Percentiles rank a stretch among this genome's conserved stretches.
phyloP scores from a whole-genome alignment of 1,140 invertebrate species.

The Eueides isabella region DNA sequence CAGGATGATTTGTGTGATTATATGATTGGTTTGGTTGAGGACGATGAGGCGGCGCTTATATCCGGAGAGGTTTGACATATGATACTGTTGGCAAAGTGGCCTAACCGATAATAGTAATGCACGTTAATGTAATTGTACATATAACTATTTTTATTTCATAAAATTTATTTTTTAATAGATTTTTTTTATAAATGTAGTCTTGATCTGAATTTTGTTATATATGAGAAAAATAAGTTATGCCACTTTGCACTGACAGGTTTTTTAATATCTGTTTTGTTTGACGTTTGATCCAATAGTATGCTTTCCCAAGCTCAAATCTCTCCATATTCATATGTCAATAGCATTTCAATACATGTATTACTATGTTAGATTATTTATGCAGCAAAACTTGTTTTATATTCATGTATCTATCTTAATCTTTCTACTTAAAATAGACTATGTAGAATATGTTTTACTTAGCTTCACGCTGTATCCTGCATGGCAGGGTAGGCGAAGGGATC shows the following conservation, averaged over 20 bases:
- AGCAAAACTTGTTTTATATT: background rate
- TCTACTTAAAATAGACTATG: no score
- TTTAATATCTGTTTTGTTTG: conserved; percentile 24
- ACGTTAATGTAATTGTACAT: no score
- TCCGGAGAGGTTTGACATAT: conserved; percentile 73
- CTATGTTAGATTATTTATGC: no score
- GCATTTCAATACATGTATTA: background rate
- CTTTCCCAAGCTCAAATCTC: conserved; percentile 26
- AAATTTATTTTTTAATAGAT: no score
- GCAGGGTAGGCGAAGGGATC: no score
- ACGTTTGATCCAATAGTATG: conserved; percentile 27
- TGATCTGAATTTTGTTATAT: no score
- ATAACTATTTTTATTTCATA: background rate
- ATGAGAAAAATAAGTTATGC: background rate
- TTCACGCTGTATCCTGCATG: no score
- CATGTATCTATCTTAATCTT: background rate
- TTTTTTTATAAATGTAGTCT: no score
- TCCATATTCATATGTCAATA: conserved; percentile 16
- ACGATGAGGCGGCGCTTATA: conserved; percentile 81
- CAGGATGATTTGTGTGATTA: conserved; percentile 83
- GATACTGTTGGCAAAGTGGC: background rate
- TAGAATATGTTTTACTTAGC: no score
- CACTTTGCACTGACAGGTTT: background rate
- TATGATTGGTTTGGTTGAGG: conserved; percentile 82
- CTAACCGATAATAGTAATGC: no score